phyloP scores from a whole-genome alignment of 2,113 vertebrate genomes.

The Malurus cyaneus region DNA sequence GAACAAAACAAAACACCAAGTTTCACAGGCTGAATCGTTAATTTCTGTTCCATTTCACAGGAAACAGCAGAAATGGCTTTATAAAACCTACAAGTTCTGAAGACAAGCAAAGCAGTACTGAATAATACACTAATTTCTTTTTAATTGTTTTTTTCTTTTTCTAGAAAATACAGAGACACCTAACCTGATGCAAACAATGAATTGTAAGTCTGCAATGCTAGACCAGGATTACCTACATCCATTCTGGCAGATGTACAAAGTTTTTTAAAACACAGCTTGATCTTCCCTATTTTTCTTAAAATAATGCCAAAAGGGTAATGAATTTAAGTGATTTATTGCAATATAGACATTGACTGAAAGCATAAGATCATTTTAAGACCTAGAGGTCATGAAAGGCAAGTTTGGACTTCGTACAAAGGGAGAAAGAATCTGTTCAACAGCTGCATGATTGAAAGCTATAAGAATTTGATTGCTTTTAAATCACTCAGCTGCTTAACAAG shows the following conservation, averaged over 20 bases:
- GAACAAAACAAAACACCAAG: not conserved
- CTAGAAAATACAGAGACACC: not conserved
- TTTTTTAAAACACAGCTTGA: not conserved
- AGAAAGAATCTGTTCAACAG: not conserved
- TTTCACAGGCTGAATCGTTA: not conserved
- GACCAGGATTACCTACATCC: not conserved
- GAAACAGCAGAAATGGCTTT: not conserved
- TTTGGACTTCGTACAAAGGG: not conserved
- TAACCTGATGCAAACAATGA: not conserved
- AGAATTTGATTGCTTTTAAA: conserved; percentile 29
- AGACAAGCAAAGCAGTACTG: not conserved
- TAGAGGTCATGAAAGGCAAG: not conserved
- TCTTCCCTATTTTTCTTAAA: not conserved
- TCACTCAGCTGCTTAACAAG: conserved; percentile 8
- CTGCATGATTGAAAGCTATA: conserved; percentile 6
- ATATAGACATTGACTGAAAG: not conserved
- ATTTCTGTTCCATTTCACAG: not conserved
- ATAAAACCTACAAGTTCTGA: not conserved
- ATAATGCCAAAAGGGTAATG: not conserved
- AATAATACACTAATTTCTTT: not conserved
- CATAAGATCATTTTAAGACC: not conserved
- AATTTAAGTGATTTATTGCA: not conserved
- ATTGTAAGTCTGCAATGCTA: not conserved
- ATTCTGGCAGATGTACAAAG: not conserved
- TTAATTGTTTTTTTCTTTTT: not conserved